Conservation (phyloP, 2,113 vertebrate genomes). For the Rhizomys pruinosus region DNA sequence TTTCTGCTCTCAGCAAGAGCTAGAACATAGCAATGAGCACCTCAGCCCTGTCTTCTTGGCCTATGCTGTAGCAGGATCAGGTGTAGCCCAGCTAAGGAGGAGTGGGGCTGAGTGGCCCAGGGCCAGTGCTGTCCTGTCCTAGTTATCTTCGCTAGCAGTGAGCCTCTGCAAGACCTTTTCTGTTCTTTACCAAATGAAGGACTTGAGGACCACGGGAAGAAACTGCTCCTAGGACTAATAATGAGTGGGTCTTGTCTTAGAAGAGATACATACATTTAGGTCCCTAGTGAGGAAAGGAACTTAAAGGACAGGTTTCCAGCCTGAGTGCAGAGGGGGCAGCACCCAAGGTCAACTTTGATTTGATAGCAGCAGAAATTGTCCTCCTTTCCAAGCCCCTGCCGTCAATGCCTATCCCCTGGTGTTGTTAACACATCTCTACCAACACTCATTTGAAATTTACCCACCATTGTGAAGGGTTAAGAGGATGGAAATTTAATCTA, state of each 20-base stretch:
- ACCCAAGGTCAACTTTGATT: not conserved
- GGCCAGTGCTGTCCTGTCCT: not conserved
- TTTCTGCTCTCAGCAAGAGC: not conserved
- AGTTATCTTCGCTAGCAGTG: not conserved
- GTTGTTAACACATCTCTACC: not conserved
- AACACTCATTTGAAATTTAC: not conserved
- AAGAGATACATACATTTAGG: not conserved
- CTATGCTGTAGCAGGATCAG: not conserved
- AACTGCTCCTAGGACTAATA: constrained; percentile 2
- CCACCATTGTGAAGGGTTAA: not conserved
- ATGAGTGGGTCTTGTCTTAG: not conserved
- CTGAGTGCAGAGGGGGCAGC: not conserved
- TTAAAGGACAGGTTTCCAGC: not conserved
- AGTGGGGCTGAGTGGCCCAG: not conserved
- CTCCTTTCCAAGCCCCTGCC: not conserved
- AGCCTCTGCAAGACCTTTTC: constrained; percentile 5
- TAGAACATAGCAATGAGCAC: not conserved
- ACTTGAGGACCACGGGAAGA: not conserved
- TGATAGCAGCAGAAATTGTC: not conserved
- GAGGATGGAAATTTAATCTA: not conserved
- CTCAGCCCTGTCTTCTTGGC: not conserved
- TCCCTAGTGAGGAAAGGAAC: not conserved
- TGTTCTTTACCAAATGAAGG: constrained; percentile 40
- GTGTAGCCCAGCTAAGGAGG: not conserved
- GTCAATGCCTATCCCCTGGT: not conserved